Evolutionary conservation across 2,888 invertebrate species (phyloP).

Genomic region (Lypha dubia): DNA sequence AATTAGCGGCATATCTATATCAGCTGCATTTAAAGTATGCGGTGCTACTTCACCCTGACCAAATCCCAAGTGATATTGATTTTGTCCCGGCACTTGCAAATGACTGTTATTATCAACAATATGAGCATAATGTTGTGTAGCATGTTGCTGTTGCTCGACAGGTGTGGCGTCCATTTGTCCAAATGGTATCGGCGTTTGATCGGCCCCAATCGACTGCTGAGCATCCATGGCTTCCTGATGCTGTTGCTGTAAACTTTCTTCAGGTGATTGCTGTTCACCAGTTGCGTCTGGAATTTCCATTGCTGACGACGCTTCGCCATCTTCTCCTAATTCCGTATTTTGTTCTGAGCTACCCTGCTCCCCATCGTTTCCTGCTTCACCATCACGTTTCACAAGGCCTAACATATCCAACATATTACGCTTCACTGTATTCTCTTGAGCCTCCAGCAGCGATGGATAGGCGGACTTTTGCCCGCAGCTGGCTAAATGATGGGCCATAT

Average conservation of each 20-base stretch:
- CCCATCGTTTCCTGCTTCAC: slow-evolving; percentile 81
- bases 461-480: slow-evolving; percentile 89
- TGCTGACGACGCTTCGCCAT: slow-evolving; percentile 34
- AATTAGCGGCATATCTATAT: slow-evolving; percentile 81
- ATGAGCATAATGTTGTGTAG: slow-evolving; percentile 72
- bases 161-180: slow-evolving; percentile 81
- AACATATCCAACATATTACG: slow-evolving; percentile 85
- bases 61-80: slow-evolving; percentile 73
- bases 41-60: slow-evolving; percentile 72
- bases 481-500: slow-evolving; percentile 88
- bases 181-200: slow-evolving; percentile 79
- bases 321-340: slow-evolving; percentile 53
- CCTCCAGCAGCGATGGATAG: slow-evolving; percentile 87
- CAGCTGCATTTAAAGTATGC: slow-evolving; percentile 76
- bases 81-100: slow-evolving; percentile 70
- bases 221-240: slow-evolving; percentile 58
- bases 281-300: slow-evolving; percentile 30
- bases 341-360: slow-evolving; percentile 73
- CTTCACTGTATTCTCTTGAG: slow-evolving; percentile 86
- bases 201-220: slow-evolving; percentile 61
- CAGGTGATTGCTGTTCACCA: slow-evolving; percentile 35
- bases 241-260: slow-evolving; percentile 58
- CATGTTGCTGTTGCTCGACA: slow-evolving; percentile 76
- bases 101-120: slow-evolving; percentile 74
- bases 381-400: slow-evolving; percentile 85